Evolutionary conservation across 2,888 invertebrate species (phyloP).

Genomic region (Coelinius sp.): DNA sequence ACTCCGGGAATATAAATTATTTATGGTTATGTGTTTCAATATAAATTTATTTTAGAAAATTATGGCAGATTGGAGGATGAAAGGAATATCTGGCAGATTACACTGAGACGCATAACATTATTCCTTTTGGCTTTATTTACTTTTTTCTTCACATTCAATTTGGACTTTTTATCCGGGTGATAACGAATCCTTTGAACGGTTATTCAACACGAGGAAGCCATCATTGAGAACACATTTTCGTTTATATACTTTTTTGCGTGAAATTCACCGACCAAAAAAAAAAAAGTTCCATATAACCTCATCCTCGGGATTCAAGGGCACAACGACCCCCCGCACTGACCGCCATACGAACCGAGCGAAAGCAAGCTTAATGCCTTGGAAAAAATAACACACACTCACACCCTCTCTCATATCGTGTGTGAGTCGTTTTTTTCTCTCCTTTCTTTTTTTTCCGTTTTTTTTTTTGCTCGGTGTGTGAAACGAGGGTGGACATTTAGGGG

Average conservation of each 20-base stretch:
- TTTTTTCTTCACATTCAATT: slow-evolving; percentile 1
- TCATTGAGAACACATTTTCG: slow-evolving; percentile 17
- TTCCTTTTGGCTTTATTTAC: neutral
- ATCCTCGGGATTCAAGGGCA: slow-evolving; percentile 55
- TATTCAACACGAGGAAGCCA: slow-evolving; percentile 21
- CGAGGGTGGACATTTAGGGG: slow-evolving; percentile 66
- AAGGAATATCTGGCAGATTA: slow-evolving; percentile 30
- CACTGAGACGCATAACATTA: slow-evolving; percentile 1
- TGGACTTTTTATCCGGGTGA: slow-evolving; percentile 17
- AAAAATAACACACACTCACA: slow-evolving; percentile 67
- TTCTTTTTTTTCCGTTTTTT: slow-evolving; percentile 42
- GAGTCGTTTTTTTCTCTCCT: slow-evolving; percentile 32
- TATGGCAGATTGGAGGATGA: slow-evolving; percentile 36
- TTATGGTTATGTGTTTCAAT: slow-evolving; percentile 29
- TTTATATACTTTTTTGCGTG: slow-evolving; percentile 6
- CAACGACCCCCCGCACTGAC: slow-evolving; percentile 50
- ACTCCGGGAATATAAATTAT: slow-evolving; percentile 34
- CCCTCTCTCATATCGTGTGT: slow-evolving; percentile 36
- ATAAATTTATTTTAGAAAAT: slow-evolving; percentile 36
- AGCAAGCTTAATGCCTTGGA: slow-evolving; percentile 69
- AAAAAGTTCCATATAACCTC: slow-evolving; percentile 41
- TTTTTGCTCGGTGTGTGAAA: slow-evolving; percentile 47
- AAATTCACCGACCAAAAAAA: slow-evolving; percentile 4
- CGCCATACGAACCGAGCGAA: slow-evolving; percentile 53
- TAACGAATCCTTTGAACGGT: slow-evolving; percentile 29